Evolutionary conservation across 2,797 vertebrate genomes (phyloP), one percentile per base, ranked within the genome.

Genomic region (Dipus sagitta): DNA sequence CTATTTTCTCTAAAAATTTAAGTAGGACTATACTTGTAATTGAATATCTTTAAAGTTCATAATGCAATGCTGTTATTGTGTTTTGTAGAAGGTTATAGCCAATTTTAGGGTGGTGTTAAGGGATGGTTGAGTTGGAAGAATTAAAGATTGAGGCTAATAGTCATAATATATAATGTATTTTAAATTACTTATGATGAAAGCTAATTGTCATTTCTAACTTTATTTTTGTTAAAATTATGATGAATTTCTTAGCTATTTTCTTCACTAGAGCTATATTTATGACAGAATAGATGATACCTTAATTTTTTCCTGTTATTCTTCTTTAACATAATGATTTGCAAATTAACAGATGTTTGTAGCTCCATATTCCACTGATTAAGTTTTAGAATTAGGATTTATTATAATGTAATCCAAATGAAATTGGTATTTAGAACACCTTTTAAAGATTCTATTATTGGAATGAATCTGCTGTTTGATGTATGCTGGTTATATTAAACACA

Each of bases 401-500:
- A 24, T 67, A 38, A 86, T 67, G 68, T 92, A 78, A 86, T 58
- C 65, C 86, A 79, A 74, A 21, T 42, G 32, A 88, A 64, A 32
- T 82, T 84, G 26, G 5, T 74, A 82, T 88, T 85, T 91, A 83
- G 18, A 15, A 77, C 0, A 12, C 14, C 42, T 83, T 80, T 87
- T 60, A 42, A 89, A 80, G 6, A 62, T 87, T 92, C n/a, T 75
- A 14, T 86, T 62, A 60, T 88, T 85, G 32, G 2, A 84, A 62
- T 74, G 18, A 86, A 70, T 11, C 21, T 81, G 7, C 9, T 78
- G 8, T 64, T 75, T 67, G 42, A 72, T 60, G 78, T 64, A 30
- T 42, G 4, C 6, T 52, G 10, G 86, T 83, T 82, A 86, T 68
- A 86, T 92, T 80, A 82, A 94, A 79, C 65, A 47, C 38, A 34